Conservation (phyloP, 2,888 invertebrate species). For the Amiota mariae region DNA sequence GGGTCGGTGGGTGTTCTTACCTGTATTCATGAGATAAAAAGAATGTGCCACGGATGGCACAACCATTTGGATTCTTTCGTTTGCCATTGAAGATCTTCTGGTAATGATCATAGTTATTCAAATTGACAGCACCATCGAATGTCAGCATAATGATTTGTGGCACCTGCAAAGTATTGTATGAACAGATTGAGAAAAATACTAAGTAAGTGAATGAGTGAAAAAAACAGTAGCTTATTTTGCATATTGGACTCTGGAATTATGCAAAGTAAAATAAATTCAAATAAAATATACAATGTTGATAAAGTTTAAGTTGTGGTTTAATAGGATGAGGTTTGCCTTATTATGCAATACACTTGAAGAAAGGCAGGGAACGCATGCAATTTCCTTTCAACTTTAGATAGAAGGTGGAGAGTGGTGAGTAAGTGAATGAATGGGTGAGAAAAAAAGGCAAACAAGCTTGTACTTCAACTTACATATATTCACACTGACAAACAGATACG, state of each 20-base stretch:
- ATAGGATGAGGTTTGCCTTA: background rate
- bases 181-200: too few species aligned
- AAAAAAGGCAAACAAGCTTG: background rate
- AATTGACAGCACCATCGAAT: conserved; percentile 94
- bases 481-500: background rate
- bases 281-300: too few species aligned
- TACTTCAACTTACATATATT: conserved; percentile 8
- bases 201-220: too few species aligned
- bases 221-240: too few species aligned
- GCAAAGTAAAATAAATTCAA: too few species aligned
- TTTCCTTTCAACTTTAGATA: conserved; percentile 2
- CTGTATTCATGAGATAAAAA: conserved; percentile 92
- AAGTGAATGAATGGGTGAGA: too few species aligned
- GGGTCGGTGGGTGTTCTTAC: conserved; percentile 69
- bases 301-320: too few species aligned
- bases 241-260: too few species aligned
- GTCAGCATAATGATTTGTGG: conserved; percentile 95
- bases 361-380: background rate
- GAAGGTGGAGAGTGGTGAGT: too few species aligned
- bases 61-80: conserved; percentile 90
- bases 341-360: background rate
- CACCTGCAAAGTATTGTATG: conserved; percentile 76
- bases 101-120: conserved; percentile 92
- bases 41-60: conserved; percentile 91
- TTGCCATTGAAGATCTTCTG: conserved; percentile 87